Evolutionary conservation across 2,888 invertebrate species (phyloP).

Genomic region (Drosophila neonasuta): DNA sequence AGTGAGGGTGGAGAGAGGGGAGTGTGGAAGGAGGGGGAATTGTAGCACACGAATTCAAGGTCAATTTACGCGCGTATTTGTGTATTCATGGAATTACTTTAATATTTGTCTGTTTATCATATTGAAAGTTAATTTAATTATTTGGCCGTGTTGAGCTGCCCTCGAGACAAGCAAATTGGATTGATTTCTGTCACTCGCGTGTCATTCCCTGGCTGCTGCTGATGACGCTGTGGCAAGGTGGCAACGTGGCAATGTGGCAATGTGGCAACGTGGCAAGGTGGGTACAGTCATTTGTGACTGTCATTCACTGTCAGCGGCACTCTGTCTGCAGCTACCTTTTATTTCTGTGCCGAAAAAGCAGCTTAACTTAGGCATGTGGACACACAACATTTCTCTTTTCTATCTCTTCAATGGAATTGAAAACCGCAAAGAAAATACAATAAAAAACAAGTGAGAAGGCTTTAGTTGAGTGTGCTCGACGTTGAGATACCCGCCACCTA

Average conservation of each 20-base stretch:
- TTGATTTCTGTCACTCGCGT: conserved; percentile 36
- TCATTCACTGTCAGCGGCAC: conserved; percentile 40
- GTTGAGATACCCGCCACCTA: no score
- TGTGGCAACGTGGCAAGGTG: neutral
- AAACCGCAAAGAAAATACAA: neutral
- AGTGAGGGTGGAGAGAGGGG: neutral
- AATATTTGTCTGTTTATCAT: conserved; percentile 14
- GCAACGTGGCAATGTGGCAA: neutral
- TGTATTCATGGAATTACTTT: conserved; percentile 10
- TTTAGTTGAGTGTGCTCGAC: no score
- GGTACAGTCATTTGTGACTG: conserved; percentile 38
- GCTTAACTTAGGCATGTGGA: conserved; percentile 19
- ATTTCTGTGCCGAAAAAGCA: conserved; percentile 16
- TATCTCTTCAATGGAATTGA: conserved; percentile 6
- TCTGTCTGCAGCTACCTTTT: conserved; percentile 13
- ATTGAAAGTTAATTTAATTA: conserved; percentile 33
- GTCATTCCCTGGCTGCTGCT: conserved; percentile 3
- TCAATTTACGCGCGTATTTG: conserved; percentile 13
- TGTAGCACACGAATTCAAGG: conserved; percentile 18
- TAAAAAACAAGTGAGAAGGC: no score
- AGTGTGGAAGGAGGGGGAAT: neutral
- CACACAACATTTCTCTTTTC: conserved; percentile 1
- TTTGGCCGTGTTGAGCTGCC: conserved; percentile 18
- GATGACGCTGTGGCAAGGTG: conserved; percentile 2
- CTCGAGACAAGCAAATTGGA: conserved; percentile 34